Base-by-base conservation (phyloP, 2,113 vertebrate genomes). In the Laticauda laticaudata region DNA sequence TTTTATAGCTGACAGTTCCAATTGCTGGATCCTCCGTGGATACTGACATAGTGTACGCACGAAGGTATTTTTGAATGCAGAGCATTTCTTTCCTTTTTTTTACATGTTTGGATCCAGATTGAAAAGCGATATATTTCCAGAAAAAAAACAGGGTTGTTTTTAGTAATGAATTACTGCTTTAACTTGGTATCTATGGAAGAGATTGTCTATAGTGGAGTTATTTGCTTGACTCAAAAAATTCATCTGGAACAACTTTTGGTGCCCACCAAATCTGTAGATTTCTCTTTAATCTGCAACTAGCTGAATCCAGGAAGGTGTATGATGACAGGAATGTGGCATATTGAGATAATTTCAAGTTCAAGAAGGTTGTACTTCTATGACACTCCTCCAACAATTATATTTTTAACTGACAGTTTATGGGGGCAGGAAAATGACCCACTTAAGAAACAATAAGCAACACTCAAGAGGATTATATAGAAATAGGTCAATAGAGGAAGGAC, bases 371-470 rank as follows among this genome's bases (percentile, higher is more conserved):
- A 55, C 26, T 90, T 51, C 3, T 23, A 39, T 1, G 0, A 11
- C 24, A 90, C 53, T 0, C 0, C 89, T 56, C n/a, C 18, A 64
- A 14, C 59, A 89, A 0, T 2, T 15, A 5, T 0, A 0, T 0
- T 0, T 34, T 29, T 89, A 75, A 4, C 18, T 21, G 24, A 6
- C 39, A 86, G 54, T 39, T 34, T 59, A 45, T 34, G 39, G 53
- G 45, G 85, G 55, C 53, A 61, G n/a, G 20, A 21, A 75, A 48
- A 29, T 93, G 24, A 75, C 24, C 92, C 61, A 64, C 54, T 86
- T 93, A 64, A 29, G 43, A 91, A 39, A 5, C 61, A 90, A 54
- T 92, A 91, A 15, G 91, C 90, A 85, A 14, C 55, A 43, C 26
- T 57, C 3, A 54, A 56, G 4, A 51, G 87, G 51, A 90, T 69